Evolutionary conservation across 2,888 invertebrate genomes (phyloP).

Genomic region (Brachyptera risi): DNA sequence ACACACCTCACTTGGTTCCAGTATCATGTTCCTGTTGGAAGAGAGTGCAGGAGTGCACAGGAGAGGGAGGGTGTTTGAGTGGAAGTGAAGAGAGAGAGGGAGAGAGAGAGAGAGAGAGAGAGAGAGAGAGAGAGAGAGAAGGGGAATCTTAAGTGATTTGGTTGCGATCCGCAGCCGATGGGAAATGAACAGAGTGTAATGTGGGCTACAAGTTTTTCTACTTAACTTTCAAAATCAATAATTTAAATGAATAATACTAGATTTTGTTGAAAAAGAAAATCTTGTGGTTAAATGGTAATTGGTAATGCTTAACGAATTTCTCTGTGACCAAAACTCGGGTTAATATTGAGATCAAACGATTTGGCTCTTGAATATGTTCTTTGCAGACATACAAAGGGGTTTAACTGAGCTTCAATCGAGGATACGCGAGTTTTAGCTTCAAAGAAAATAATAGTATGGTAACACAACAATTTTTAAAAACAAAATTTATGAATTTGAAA

Average conservation of each 20-base stretch:
- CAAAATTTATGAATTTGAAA: too few species aligned
- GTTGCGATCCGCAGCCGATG: constrained; percentile 1
- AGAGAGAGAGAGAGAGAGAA: background rate
- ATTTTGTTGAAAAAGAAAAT: background rate
- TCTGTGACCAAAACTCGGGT: too few species aligned
- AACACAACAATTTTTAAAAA: too few species aligned
- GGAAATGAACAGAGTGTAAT: background rate
- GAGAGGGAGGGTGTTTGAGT: too few species aligned
- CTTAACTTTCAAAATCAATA: background rate
- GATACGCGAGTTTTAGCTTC: too few species aligned
- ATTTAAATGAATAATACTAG: background rate
- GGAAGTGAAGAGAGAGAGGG: background rate
- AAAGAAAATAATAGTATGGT: too few species aligned
- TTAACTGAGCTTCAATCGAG: too few species aligned
- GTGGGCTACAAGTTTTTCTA: background rate
- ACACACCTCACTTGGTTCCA: background rate
- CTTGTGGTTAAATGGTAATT: background rate
- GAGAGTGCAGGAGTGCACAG: too few species aligned
- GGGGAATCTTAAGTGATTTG: background rate
- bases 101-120: background rate
- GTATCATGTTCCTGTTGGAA: background rate
- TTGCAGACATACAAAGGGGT: too few species aligned
- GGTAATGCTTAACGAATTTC: background rate
- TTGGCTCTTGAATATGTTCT: too few species aligned
- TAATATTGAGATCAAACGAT: too few species aligned